These are phyloP conservation scores for Orchestia grillus DNA, from an alignment of 1,140 invertebrate species.

Conservation along the genomic window DNA sequence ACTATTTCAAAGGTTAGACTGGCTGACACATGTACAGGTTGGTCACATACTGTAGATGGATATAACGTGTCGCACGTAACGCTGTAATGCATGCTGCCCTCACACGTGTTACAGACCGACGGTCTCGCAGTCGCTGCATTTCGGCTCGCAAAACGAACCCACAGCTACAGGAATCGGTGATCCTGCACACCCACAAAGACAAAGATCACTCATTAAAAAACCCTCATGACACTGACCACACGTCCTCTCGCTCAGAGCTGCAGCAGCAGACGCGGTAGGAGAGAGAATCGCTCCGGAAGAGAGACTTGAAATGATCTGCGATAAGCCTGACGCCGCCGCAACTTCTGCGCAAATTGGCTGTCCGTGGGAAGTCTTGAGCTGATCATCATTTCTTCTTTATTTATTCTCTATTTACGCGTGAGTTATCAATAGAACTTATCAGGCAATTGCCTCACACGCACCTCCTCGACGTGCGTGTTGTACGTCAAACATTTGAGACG, in stretches of 20 bases:
- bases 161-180: too few relatives aligned
- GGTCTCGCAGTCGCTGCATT: too few relatives aligned
- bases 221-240: background rate
- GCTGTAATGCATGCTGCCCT: too few relatives aligned
- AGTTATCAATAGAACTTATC: background rate
- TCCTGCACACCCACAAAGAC: too few relatives aligned
- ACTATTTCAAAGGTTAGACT: too few relatives aligned
- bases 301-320: background rate
- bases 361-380: background rate
- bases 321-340: background rate
- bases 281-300: background rate
- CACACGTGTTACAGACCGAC: too few relatives aligned
- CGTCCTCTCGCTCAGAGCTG: background rate
- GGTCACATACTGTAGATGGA: too few relatives aligned
- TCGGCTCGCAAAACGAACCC: too few relatives aligned
- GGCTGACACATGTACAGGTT: too few relatives aligned
- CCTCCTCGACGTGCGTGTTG: background rate
- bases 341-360: background rate
- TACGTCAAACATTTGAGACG: background rate
- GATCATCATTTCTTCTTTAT: background rate
- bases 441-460: background rate
- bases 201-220: background rate
- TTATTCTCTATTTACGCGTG: background rate
- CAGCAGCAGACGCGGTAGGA: background rate
- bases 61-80: too few relatives aligned